These are phyloP conservation scores for Ellobium chinense DNA, from an alignment of 2,888 invertebrate genomes.

Conservation along the genomic window DNA sequence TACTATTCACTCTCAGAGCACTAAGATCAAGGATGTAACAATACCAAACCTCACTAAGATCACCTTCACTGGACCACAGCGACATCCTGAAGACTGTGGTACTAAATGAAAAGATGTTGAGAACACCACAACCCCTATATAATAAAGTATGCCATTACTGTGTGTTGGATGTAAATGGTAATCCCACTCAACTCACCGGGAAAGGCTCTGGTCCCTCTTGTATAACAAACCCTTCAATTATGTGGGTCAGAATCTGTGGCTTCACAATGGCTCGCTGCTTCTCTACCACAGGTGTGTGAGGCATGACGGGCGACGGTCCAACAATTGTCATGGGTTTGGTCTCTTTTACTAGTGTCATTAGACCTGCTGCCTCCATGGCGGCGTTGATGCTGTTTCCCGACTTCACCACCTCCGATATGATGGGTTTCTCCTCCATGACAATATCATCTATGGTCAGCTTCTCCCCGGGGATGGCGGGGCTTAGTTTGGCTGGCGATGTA, in stretches of 20 bases:
- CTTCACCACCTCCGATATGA: conserved; percentile 2
- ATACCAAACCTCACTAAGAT: no score
- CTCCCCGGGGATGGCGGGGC: background rate
- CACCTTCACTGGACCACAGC: no score
- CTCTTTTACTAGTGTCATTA: conserved; percentile 38
- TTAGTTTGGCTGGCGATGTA: background rate
- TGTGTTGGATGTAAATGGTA: no score
- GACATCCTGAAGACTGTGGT: no score
- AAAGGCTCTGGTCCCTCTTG: conserved; percentile 87
- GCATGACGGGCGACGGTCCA: background rate
- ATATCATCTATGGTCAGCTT: conserved; percentile 35
- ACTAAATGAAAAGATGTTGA: no score
- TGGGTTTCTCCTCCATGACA: conserved; percentile 36
- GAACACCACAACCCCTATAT: no score
- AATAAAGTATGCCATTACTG: no score
- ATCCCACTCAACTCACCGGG: conserved; percentile 77
- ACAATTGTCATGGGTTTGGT: conserved; percentile 17
- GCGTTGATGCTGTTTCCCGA: conserved; percentile 13
- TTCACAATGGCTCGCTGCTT: conserved; percentile 92
- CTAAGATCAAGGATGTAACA: no score
- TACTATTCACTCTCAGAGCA: no score
- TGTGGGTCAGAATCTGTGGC: conserved; percentile 96
- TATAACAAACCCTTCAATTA: conserved; percentile 97
- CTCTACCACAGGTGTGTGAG: conserved; percentile 58
- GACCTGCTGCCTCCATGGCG: conserved; percentile 44